Conservation (phyloP, 2,113 vertebrate species). For the Narcine bancroftii region DNA sequence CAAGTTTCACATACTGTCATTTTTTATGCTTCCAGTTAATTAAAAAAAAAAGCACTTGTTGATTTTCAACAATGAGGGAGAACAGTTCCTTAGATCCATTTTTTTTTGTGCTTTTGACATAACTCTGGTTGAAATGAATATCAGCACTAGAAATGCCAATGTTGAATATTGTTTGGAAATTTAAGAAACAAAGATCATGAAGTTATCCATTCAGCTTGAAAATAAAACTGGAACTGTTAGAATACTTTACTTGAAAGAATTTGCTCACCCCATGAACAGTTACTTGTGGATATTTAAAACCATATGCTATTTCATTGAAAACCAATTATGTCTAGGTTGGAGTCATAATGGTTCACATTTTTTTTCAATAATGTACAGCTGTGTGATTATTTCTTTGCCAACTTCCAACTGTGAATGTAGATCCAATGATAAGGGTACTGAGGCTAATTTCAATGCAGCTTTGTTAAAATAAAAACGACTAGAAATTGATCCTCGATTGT, state of each 20-base stretch:
- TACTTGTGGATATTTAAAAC: background rate
- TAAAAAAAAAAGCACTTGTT: background rate
- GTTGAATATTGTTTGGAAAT: background rate
- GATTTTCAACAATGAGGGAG: background rate
- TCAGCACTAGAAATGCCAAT: background rate
- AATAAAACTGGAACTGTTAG: background rate
- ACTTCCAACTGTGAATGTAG: background rate
- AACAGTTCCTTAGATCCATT: background rate
- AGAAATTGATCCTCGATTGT: background rate
- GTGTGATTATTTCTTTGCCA: background rate
- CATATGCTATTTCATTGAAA: background rate
- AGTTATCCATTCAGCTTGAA: background rate
- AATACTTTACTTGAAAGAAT: background rate
- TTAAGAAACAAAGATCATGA: background rate
- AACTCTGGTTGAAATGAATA: background rate
- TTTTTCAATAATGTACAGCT: background rate
- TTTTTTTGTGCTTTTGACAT: background rate
- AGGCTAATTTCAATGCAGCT: background rate
- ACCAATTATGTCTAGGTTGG: background rate
- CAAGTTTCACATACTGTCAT: background rate
- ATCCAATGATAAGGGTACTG: background rate
- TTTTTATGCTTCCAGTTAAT: background rate
- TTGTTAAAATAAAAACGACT: background rate
- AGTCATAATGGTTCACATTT: background rate
- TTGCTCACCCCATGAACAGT: background rate